Evolutionary conservation across 2,797 vertebrate species (phyloP).

Genomic region (Scolopax bukidnonensis): DNA sequence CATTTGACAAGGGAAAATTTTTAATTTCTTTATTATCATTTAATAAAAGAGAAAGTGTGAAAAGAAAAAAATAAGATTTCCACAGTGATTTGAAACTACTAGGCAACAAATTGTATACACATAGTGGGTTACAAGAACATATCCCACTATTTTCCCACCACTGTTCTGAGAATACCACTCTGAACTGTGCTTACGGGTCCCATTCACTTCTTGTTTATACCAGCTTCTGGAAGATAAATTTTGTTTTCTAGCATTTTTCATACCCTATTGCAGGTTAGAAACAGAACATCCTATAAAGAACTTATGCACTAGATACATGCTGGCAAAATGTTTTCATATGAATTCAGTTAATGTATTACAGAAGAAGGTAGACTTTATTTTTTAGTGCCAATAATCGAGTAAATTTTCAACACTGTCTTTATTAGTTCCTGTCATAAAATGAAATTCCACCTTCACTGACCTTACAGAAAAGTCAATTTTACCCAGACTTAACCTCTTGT

Average conservation of each 20-base stretch:
- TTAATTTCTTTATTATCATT: neutral
- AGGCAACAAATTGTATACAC: neutral
- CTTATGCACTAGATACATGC: rapidly evolving
- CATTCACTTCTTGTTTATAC: neutral
- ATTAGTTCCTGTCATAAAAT: neutral
- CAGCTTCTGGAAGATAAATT: neutral
- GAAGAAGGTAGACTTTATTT: neutral
- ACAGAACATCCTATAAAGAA: neutral
- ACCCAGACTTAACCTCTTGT: neutral
- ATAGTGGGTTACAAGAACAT: neutral
- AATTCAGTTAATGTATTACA: neutral
- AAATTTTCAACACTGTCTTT: neutral
- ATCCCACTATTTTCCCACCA: neutral
- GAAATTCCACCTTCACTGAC: neutral
- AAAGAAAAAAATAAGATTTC: neutral
- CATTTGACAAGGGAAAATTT: neutral
- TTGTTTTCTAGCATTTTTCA: neutral
- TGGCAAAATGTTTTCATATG: neutral
- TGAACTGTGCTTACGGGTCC: neutral
- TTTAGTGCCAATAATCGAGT: neutral
- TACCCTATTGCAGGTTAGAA: neutral
- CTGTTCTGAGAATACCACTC: neutral
- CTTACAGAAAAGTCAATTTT: neutral
- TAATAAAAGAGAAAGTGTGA: neutral
- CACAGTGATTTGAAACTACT: neutral